Evolutionary conservation across 2,888 invertebrate genomes (phyloP).

Genomic region (Eulithis testata): DNA sequence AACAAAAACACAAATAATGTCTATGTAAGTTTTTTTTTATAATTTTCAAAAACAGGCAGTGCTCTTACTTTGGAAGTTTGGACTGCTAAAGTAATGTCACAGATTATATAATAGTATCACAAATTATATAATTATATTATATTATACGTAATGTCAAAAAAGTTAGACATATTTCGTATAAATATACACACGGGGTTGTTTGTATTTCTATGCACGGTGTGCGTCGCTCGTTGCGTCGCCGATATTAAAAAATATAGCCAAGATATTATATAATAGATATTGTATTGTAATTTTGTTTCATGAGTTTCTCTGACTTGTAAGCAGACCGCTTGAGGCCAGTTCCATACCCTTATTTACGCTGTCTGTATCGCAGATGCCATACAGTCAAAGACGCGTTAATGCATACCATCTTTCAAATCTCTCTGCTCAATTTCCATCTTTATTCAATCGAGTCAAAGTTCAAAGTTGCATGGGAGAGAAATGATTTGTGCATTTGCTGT

Average conservation of each 20-base stretch:
- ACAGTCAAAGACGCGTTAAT: conserved; percentile 35
- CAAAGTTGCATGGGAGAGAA: conserved; percentile 15
- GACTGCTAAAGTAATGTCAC: not conserved
- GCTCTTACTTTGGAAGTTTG: too few relatives aligned
- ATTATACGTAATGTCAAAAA: too few relatives aligned
- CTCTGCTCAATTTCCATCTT: conserved; percentile 3
- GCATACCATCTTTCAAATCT: conserved; percentile 16
- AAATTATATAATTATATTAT: too few relatives aligned
- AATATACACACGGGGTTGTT: too few relatives aligned
- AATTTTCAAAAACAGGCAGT: not conserved
- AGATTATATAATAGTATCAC: too few relatives aligned
- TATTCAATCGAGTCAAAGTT: conserved; percentile 12
- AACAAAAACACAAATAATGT: too few relatives aligned
- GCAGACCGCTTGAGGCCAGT: not conserved
- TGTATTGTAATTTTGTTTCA: not conserved
- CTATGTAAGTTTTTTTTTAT: too few relatives aligned
- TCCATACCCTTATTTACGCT: conserved; percentile 2
- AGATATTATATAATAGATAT: too few relatives aligned
- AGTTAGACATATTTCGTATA: too few relatives aligned
- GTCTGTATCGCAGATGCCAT: conserved; percentile 35
- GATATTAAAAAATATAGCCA: too few relatives aligned
- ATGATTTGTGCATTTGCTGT: conserved; percentile 36
- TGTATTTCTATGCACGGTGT: too few relatives aligned
- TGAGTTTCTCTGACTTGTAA: not conserved
- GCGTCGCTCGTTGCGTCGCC: too few relatives aligned